Evolutionary conservation across 2,888 invertebrate species (phyloP).

Genomic region (Trimorus sp.): DNA sequence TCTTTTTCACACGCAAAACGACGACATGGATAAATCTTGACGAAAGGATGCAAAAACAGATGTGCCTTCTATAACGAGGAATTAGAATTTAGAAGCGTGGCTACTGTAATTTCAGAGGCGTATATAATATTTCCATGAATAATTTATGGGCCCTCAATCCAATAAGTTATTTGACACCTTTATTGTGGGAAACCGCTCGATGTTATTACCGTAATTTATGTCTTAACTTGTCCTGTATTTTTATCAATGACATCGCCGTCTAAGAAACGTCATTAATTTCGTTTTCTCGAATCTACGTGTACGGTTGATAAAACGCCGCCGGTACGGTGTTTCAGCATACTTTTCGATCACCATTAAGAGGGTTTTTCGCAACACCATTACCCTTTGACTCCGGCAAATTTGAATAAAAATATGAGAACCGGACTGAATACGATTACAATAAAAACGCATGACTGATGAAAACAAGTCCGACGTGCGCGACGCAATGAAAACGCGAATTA

Average conservation of each 20-base stretch:
- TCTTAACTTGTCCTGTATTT: constrained; percentile 17
- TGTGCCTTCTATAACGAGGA: constrained; percentile 53
- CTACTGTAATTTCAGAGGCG: constrained; percentile 65
- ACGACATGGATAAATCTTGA: constrained; percentile 57
- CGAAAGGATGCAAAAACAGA: constrained; percentile 39
- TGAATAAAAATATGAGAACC: too few relatives aligned
- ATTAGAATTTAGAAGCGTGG: constrained; percentile 52
- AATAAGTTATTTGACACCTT: constrained; percentile 51
- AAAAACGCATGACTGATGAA: too few relatives aligned
- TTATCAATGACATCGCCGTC: background rate
- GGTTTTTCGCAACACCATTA: too few relatives aligned
- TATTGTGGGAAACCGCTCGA: constrained; percentile 28
- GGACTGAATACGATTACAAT: too few relatives aligned
- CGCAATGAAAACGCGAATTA: too few relatives aligned
- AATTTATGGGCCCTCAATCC: constrained; percentile 56
- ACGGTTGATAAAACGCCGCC: too few relatives aligned
- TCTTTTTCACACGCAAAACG: constrained; percentile 8
- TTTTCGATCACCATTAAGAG: too few relatives aligned
- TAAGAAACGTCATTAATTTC: background rate
- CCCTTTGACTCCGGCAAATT: too few relatives aligned
- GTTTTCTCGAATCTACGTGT: too few relatives aligned
- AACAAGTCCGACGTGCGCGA: too few relatives aligned
- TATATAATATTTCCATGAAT: constrained; percentile 63
- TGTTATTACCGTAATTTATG: constrained; percentile 28
- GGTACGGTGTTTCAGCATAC: too few relatives aligned